These are phyloP conservation scores for Lycophotia porphyrea DNA, from an alignment of 2,888 invertebrate species.

Conservation along the genomic window DNA sequence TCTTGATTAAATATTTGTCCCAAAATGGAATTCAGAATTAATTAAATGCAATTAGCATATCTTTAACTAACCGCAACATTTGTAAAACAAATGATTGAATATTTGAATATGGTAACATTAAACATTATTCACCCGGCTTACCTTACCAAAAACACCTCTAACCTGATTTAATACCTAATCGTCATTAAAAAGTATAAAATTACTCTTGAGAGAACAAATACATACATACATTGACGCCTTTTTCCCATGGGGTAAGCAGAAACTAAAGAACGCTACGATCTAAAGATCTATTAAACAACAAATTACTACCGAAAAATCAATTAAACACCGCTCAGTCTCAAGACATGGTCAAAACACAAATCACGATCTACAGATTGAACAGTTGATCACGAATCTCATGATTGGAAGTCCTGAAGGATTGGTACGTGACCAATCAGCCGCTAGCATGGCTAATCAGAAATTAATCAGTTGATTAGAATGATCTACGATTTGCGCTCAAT, in stretches of 20 bases:
- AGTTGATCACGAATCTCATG: conserved; percentile 57
- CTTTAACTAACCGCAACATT: background rate
- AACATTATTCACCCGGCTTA: background rate
- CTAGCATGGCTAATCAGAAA: conserved; percentile 57
- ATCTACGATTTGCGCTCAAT: conserved; percentile 25
- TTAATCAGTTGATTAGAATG: conserved; percentile 58
- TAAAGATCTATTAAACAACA: conserved; percentile 8
- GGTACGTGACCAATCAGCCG: conserved; percentile 52
- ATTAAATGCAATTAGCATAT: conserved; percentile 6
- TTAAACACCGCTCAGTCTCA: conserved; percentile 42
- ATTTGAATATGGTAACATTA: background rate
- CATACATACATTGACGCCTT: background rate
- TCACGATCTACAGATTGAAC: conserved; percentile 51
- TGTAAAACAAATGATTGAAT: background rate
- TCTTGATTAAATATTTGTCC: conserved; percentile 17
- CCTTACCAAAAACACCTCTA: background rate
- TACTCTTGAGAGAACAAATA: background rate
- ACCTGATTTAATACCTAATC: background rate
- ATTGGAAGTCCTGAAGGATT: conserved; percentile 63
- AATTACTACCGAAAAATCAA: conserved; percentile 52
- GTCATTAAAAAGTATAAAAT: background rate
- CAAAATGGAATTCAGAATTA: conserved; percentile 12
- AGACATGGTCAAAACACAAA: conserved; percentile 37
- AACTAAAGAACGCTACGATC: background rate
- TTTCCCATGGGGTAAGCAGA: background rate